A percentile compares a stretch with the other conserved stretches of the same genome.
phyloP scores from a whole-genome alignment of 2,888 invertebrate species.

The Crepidodera aurea region DNA sequence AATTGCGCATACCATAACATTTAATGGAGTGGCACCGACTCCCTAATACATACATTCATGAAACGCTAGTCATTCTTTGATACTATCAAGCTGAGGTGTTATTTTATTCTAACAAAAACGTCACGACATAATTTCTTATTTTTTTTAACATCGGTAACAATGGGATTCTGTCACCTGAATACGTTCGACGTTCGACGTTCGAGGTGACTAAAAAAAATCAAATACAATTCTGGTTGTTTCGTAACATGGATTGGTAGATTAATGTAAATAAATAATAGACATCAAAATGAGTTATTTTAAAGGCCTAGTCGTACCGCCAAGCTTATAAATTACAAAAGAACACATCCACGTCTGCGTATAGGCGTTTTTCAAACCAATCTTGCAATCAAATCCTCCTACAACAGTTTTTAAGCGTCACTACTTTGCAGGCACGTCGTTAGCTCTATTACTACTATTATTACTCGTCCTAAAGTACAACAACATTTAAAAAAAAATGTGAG shows the following conservation, averaged over 20 bases:
- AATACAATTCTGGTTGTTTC: slow-evolving; percentile 21
- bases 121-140: slow-evolving; percentile 1
- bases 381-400: slow-evolving; percentile 48
- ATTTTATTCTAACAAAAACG: slow-evolving; percentile 8
- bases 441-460: too few species aligned
- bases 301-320: slow-evolving; percentile 24
- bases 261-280: slow-evolving; percentile 29
- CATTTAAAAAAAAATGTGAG: too few species aligned
- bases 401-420: slow-evolving; percentile 43
- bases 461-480: too few species aligned
- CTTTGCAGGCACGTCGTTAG: slow-evolving; percentile 38
- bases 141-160: background rate
- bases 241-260: slow-evolving; percentile 3
- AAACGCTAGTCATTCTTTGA: slow-evolving; percentile 29
- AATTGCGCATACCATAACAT: slow-evolving; percentile 42
- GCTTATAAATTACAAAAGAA: slow-evolving; percentile 37
- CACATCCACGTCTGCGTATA: slow-evolving; percentile 41
- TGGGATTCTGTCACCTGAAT: too few species aligned
- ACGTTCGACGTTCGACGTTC: too few species aligned
- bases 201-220: background rate
- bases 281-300: slow-evolving; percentile 34
- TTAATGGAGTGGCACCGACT: slow-evolving; percentile 41
- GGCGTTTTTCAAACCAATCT: slow-evolving; percentile 47
- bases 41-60: slow-evolving; percentile 40
- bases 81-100: slow-evolving; percentile 23